phyloP scores from a whole-genome alignment of 2,888 invertebrate species.

The Helobdella robusta region DNA sequence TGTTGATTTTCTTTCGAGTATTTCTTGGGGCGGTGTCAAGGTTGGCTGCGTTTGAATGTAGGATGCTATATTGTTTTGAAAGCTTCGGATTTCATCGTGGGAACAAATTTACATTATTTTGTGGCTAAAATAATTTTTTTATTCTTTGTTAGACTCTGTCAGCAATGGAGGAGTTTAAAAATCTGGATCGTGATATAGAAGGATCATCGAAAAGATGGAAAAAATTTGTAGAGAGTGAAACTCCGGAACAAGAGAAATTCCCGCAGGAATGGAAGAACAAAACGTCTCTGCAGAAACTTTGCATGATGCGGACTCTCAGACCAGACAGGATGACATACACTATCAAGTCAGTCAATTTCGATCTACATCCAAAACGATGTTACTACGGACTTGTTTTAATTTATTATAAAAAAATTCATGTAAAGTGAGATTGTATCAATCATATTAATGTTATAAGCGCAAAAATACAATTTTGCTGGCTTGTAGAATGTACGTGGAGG shows the following conservation, averaged over 20 bases:
- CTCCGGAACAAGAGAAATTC: constrained; percentile 88
- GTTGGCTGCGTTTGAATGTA: constrained; percentile 35
- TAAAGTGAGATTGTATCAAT: too few relatives aligned
- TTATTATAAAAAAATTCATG: too few relatives aligned
- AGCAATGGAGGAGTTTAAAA: constrained; percentile 76
- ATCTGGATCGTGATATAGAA: constrained; percentile 87
- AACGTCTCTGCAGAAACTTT: constrained; percentile 79
- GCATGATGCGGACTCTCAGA: constrained; percentile 83
- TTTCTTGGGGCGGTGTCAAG: constrained; percentile 89
- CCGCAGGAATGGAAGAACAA: constrained; percentile 98
- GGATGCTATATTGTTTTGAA: too few relatives aligned
- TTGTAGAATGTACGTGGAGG: constrained; percentile 77
- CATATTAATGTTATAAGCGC: too few relatives aligned
- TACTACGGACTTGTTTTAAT: too few relatives aligned
- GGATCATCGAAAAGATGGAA: constrained; percentile 91
- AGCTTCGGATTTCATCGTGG: too few relatives aligned
- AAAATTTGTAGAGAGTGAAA: constrained; percentile 85
- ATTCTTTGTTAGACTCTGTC: constrained; percentile 58
- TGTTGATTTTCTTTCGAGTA: constrained; percentile 83
- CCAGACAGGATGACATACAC: constrained; percentile 96
- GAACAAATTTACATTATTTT: too few relatives aligned
- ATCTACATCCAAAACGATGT: too few relatives aligned
- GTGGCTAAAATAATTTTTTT: too few relatives aligned
- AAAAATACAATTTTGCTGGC: not conserved
- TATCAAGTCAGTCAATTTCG: constrained; percentile 57